Base-by-base conservation (phyloP, 2,888 invertebrate species). In the Eupithecia insigniata region DNA sequence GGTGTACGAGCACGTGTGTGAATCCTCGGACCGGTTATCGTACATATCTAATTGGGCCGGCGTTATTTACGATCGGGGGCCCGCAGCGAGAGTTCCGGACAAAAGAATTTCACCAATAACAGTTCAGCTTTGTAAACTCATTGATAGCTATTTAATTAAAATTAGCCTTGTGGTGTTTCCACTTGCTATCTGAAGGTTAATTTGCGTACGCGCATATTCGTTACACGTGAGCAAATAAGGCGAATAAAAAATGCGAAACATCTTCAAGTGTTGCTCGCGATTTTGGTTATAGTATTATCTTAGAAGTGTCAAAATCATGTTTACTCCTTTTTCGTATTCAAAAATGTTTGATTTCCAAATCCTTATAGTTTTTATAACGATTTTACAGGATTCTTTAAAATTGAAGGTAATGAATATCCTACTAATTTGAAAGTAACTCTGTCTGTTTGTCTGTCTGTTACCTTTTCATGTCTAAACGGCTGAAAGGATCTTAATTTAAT, bases 11-110 rank as follows among this genome's bases (percentile, higher is more conserved):
- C 71, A 69, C 64, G n/a, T 69, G 71, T 64, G 39, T 46, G 34
- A 67, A 74, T 71, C 32, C 32, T 12, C 60, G 16, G 65, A 74
- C 74, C 71, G 71, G 74, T 74, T 74, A 67, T 66, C 72, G n/a
- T 34, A 14, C 34, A 22, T 62, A 62, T 62, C 62, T 67, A 58
- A 73, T 70, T 67, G 46, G 70, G 70, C 67, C 70, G 60, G 64
- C 55, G 36, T 72, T 67, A 69, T 72, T 72, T 68, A 72, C 68
- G 39, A 51, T 30, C 71, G 18, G 67, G 46, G 66, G 34, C 67
- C 67, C 71, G 67, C 71, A 71, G 58, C 43, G 30, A 22, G 18
- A 36, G 61, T 55, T 66, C 58, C 62, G 34, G 28, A 60, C 60
- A 60, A 18, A 30, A 18, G 18, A 60, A 30, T 60, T 60, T 60